Conservation (phyloP, 2,797 vertebrate genomes). For the Enteromius unitaeniatus region DNA sequence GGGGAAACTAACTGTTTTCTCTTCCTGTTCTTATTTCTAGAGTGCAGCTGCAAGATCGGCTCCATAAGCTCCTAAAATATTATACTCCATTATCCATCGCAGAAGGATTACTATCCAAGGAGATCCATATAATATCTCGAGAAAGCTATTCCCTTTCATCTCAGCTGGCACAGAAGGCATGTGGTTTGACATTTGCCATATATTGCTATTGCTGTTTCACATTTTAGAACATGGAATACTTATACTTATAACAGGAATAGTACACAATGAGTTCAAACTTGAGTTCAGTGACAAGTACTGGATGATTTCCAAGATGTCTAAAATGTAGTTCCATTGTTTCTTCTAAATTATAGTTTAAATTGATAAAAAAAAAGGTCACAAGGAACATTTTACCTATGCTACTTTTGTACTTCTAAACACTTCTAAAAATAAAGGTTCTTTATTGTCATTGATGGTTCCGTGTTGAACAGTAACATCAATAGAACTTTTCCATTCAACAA, state of each 20-base stretch:
- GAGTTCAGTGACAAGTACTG: not conserved
- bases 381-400: too few species aligned
- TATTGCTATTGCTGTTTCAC: not conserved
- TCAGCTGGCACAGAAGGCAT: not conserved
- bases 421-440: too few species aligned
- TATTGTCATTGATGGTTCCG: not conserved
- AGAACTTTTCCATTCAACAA: not conserved
- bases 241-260: not conserved
- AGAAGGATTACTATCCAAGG: conserved; percentile 17
- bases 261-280: not conserved
- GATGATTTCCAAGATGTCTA: not conserved
- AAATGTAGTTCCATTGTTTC: not conserved
- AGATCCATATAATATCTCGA: not conserved
- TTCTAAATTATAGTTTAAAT: not conserved
- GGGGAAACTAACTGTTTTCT: conserved; percentile 18
- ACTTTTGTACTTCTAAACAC: not conserved
- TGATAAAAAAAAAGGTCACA: not conserved
- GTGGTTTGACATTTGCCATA: not conserved
- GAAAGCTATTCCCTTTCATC: not conserved
- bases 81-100: conserved; percentile 32
- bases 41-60: conserved; percentile 23
- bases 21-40: conserved; percentile 20
- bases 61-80: conserved; percentile 34
- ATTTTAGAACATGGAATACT: not conserved
- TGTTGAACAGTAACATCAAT: not conserved